These are phyloP conservation scores for Pseudomyrmex dendroicus DNA, from an alignment of 1,140 invertebrate genomes.

Conservation along the genomic window DNA sequence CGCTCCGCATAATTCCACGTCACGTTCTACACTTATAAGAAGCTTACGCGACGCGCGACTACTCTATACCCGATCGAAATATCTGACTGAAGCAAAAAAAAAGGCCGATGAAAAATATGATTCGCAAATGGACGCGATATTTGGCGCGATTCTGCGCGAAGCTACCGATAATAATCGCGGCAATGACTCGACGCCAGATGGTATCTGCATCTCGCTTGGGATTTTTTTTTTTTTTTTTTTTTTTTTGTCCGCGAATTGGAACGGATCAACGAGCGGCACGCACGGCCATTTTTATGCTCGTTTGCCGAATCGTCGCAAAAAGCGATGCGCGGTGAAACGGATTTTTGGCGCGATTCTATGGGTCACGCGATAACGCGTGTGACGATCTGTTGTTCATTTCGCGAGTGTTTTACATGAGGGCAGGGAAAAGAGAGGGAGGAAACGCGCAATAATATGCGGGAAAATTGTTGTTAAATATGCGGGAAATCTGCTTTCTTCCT, in stretches of 20 bases:
- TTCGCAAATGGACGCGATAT: constrained; percentile 61
- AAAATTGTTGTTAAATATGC: neutral
- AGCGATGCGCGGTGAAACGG: constrained; percentile 44
- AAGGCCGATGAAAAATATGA: constrained; percentile 40
- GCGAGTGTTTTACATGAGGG: constrained; percentile 24
- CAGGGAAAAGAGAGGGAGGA: too few species aligned
- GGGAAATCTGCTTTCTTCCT: constrained; percentile 5
- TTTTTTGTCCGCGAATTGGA: constrained; percentile 57
- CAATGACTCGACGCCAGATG: constrained; percentile 65
- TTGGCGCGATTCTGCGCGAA: constrained; percentile 55
- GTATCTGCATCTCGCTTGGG: constrained; percentile 59
- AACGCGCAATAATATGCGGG: too few species aligned
- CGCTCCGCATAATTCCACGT: constrained; percentile 24
- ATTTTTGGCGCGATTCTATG: constrained; percentile 41
- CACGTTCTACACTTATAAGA: constrained; percentile 32
- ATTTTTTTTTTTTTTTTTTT: neutral
- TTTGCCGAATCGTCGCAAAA: constrained; percentile 59
- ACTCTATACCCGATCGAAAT: constrained; percentile 8
- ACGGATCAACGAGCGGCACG: constrained; percentile 62
- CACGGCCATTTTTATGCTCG: constrained; percentile 68
- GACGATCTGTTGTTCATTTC: constrained; percentile 38
- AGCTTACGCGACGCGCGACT: constrained; percentile 20
- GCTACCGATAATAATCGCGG: constrained; percentile 66
- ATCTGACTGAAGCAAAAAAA: constrained; percentile 27
- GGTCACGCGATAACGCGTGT: constrained; percentile 39